These are phyloP conservation scores for Montipora efflorescens DNA, from an alignment of 64 coral and sea anemone species.

Conservation along the genomic window DNA sequence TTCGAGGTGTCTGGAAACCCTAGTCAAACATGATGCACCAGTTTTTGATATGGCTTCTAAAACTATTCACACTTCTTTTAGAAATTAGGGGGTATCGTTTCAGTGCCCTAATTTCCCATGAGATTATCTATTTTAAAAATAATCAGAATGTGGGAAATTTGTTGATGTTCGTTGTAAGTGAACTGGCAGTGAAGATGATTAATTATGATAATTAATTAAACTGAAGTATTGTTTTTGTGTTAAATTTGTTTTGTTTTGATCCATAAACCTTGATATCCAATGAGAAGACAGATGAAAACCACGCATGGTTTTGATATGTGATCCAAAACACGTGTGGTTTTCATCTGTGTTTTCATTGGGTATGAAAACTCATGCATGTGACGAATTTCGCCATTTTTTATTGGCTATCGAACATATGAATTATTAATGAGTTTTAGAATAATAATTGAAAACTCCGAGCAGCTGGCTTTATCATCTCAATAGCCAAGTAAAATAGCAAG, in stretches of 20 bases:
- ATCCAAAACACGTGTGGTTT: slow-evolving; percentile 46
- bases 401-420: slow-evolving; percentile 36
- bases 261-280: no score
- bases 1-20: slow-evolving; percentile 5
- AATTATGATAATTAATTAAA: no score
- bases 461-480: no score
- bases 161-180: slow-evolving; percentile 8
- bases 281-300: slow-evolving; percentile 31
- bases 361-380: slow-evolving; percentile 48
- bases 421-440: neutral
- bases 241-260: no score
- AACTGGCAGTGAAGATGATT: no score
- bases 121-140: slow-evolving; percentile 13
- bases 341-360: slow-evolving; percentile 40
- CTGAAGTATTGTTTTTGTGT: no score
- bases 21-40: slow-evolving; percentile 24
- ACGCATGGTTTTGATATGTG: neutral
- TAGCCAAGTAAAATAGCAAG: no score
- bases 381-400: slow-evolving; percentile 45
- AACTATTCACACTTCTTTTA: slow-evolving; percentile 40
- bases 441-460: no score
- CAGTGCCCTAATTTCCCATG: neutral
- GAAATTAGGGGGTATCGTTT: slow-evolving; percentile 2
- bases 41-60: slow-evolving; percentile 51
- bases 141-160: slow-evolving; percentile 12